phyloP scores from a whole-genome alignment of 2,797 vertebrate genomes.

The Steatocranus sp. region DNA sequence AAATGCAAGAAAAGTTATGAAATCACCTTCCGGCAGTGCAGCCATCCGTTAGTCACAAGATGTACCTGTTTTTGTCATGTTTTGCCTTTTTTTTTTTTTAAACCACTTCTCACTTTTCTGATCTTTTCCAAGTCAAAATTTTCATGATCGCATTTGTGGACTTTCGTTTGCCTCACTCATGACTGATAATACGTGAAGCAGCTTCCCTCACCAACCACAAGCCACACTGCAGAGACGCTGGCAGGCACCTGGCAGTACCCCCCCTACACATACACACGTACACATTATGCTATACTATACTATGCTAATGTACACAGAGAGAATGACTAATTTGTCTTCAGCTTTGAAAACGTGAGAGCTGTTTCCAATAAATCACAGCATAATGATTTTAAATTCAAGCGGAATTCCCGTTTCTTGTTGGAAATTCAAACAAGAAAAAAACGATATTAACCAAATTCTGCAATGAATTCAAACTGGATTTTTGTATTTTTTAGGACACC shows the following conservation, averaged over 20 bases:
- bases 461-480: background rate
- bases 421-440: background rate
- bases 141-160: background rate
- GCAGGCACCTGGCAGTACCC: background rate
- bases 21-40: background rate
- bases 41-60: accelerated
- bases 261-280: background rate
- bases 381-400: background rate
- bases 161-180: background rate
- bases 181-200: background rate
- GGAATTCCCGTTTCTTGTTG: background rate
- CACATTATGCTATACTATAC: background rate
- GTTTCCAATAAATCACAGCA: constrained; percentile 61
- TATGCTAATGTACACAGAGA: background rate
- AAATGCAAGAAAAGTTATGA: background rate
- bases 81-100: background rate
- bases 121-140: background rate
- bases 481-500: accelerated
- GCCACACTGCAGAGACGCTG: background rate
- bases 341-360: constrained; percentile 21
- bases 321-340: constrained; percentile 31
- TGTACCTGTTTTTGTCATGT: background rate
- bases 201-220: constrained; percentile 37
- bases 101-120: background rate
- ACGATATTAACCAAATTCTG: background rate